phyloP scores from a whole-genome alignment of 1,140 invertebrate species.

The Neocloeon triangulifer region DNA sequence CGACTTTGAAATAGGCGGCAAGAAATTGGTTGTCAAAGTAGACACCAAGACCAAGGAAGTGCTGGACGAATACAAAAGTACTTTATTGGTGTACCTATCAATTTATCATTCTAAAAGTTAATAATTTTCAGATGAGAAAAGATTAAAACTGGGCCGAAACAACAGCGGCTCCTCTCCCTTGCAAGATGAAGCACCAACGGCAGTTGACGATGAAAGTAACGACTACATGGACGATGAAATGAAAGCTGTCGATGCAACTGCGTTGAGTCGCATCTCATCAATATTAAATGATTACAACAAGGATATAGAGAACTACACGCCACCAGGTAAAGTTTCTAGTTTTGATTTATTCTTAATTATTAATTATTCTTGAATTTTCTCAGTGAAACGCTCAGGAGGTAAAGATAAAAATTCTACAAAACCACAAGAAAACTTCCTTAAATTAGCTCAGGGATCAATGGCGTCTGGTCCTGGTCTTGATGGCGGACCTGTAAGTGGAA shows the following conservation, averaged over 20 bases:
- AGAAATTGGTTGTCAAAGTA: conserved; percentile 88
- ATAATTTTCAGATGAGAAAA: conserved; percentile 26
- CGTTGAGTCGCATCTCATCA: conserved; percentile 40
- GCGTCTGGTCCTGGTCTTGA: neutral
- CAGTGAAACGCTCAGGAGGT: too few species aligned
- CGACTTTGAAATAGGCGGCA: conserved; percentile 81
- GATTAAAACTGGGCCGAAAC: conserved; percentile 27
- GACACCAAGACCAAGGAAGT: conserved; percentile 92
- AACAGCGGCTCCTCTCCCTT: conserved; percentile 24
- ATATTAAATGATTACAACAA: conserved; percentile 57
- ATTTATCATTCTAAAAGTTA: conserved; percentile 1
- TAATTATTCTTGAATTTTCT: too few species aligned
- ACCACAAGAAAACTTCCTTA: conserved; percentile 5
- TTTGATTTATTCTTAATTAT: too few species aligned
- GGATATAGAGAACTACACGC: conserved; percentile 40
- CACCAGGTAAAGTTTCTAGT: too few species aligned
- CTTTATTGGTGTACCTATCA: conserved; percentile 8
- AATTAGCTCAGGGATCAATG: conserved; percentile 5
- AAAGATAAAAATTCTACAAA: conserved; percentile 4
- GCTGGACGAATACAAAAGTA: conserved; percentile 80
- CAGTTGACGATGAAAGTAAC: conserved; percentile 29
- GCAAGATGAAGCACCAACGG: conserved; percentile 28
- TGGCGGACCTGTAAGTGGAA: too few species aligned
- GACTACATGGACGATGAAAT: conserved; percentile 65
- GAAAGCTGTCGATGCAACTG: conserved; percentile 42